phyloP scores from a whole-genome alignment of 2,113 vertebrate species.

The Mungos mungo region DNA sequence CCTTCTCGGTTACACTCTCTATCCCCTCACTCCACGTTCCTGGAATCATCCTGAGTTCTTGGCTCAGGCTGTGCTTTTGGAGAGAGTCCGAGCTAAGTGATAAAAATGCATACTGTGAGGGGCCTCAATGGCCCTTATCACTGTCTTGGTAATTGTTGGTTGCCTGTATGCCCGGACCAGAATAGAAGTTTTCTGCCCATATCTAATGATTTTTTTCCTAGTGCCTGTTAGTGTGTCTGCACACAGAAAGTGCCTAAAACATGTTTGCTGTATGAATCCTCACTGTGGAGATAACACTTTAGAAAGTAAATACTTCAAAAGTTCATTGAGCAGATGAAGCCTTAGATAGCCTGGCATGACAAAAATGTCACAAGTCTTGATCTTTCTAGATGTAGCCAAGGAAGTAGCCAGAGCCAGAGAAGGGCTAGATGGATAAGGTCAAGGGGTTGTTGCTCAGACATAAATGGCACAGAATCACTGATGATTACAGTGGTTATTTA shows the following conservation, averaged over 20 bases:
- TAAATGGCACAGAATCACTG: background rate
- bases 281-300: background rate
- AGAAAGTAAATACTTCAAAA: background rate
- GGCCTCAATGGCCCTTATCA: fast-evolving
- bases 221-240: background rate
- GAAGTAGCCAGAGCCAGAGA: background rate
- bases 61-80: background rate
- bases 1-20: background rate
- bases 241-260: background rate
- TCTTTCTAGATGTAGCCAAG: background rate
- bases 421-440: background rate
- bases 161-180: background rate
- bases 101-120: background rate
- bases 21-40: background rate
- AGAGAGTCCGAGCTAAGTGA: background rate
- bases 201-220: background rate
- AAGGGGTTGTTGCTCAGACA: background rate
- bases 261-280: background rate
- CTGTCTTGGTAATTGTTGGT: background rate
- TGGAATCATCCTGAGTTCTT: background rate
- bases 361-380: background rate
- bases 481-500: background rate
- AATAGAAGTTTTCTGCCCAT: background rate
- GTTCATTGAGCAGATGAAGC: background rate
- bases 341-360: background rate